These are phyloP conservation scores for Meleagris gallopavo DNA, from an alignment of 2,113 vertebrate species.

Conservation along the genomic window DNA sequence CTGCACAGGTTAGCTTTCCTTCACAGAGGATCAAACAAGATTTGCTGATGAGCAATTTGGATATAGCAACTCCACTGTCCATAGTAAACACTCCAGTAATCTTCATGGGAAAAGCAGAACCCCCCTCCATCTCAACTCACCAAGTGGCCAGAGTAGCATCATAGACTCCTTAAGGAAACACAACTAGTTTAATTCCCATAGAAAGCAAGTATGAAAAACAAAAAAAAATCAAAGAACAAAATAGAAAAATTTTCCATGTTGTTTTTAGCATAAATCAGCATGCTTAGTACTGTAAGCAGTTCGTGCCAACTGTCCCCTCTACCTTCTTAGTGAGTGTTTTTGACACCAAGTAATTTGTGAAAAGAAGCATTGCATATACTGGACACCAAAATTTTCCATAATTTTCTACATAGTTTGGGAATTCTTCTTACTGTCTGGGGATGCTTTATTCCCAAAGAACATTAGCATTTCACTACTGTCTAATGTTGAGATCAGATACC, in stretches of 20 bases:
- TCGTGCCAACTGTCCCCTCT: not conserved
- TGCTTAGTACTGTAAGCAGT: not conserved
- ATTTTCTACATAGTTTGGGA: not conserved
- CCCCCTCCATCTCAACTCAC: not conserved
- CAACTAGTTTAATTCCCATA: not conserved
- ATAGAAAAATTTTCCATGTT: not conserved
- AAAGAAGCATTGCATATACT: not conserved
- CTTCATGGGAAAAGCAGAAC: not conserved
- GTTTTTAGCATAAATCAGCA: not conserved
- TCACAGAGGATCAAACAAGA: not conserved
- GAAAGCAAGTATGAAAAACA: too few relatives aligned
- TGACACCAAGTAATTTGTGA: not conserved
- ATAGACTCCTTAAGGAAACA: not conserved
- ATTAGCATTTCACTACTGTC: not conserved
- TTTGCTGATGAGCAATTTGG: not conserved
- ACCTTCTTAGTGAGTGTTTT: not conserved
- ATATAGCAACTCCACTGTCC: not conserved
- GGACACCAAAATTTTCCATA: not conserved
- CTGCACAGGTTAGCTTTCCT: not conserved
- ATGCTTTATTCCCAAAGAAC: not conserved
- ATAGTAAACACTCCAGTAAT: not conserved
- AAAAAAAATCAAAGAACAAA: not conserved
- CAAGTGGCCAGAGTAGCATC: not conserved
- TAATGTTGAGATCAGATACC: not conserved
- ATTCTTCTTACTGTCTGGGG: not conserved